phyloP scores from a whole-genome alignment of 2,888 invertebrate genomes.

The Ochlodes sylvanus region DNA sequence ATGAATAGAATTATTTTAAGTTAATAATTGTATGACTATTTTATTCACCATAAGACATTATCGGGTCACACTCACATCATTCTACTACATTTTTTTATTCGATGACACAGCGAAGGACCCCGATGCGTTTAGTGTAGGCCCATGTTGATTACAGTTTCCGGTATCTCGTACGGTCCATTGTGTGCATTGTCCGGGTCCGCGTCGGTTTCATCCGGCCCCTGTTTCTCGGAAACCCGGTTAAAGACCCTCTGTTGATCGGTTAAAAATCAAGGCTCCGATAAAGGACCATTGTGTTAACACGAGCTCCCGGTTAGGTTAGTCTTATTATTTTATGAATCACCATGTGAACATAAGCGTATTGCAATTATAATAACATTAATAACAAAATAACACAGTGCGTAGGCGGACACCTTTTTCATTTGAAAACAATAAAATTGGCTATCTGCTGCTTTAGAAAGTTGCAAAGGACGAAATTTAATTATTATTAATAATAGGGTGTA shows the following conservation, averaged over 20 bases:
- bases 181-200: slow-evolving; percentile 59
- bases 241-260: slow-evolving; percentile 38
- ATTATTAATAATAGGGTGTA: too few species aligned
- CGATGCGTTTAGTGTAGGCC: slow-evolving; percentile 61
- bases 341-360: too few species aligned
- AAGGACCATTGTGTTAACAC: slow-evolving; percentile 12
- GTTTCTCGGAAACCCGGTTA: slow-evolving; percentile 67
- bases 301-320: background rate
- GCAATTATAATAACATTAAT: too few species aligned
- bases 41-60: too few species aligned
- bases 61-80: background rate
- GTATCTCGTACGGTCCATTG: slow-evolving; percentile 70
- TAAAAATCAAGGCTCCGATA: slow-evolving; percentile 27
- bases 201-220: slow-evolving; percentile 51
- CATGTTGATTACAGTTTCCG: slow-evolving; percentile 76
- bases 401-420: too few species aligned
- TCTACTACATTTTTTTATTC: background rate
- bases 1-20: too few species aligned
- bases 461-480: too few species aligned
- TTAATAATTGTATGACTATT: too few species aligned
- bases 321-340: slow-evolving; percentile 8
- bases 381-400: too few species aligned
- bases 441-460: too few species aligned
- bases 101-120: slow-evolving; percentile 17
- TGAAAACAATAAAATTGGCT: too few species aligned